A percentile compares a stretch with the other conserved stretches of the same genome.
These are phyloP conservation scores for Escarpia spicata DNA, from an alignment of 2,888 invertebrate species.

Conservation along the genomic window DNA sequence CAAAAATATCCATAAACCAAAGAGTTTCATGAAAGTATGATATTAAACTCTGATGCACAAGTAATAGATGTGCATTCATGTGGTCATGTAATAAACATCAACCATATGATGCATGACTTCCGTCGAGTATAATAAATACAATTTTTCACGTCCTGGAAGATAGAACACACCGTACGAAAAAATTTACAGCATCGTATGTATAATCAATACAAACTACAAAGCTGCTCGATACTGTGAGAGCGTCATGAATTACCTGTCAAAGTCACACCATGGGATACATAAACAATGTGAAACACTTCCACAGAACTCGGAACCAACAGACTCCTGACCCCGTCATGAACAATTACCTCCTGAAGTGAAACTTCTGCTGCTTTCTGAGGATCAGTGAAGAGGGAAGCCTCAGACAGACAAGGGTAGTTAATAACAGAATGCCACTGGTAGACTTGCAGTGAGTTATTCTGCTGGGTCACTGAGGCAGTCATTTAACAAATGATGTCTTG, in stretches of 20 bases:
- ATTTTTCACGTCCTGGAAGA: neutral
- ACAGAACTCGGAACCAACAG: neutral
- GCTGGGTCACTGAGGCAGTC: neutral
- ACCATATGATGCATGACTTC: neutral
- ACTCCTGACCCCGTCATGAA: neutral
- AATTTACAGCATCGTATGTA: neutral
- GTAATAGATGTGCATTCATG: neutral
- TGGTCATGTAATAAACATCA: neutral
- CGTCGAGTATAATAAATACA: neutral
- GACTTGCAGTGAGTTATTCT: neutral
- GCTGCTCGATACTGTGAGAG: neutral
- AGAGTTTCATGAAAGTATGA: neutral
- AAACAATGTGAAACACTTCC: neutral
- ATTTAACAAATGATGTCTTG: neutral
- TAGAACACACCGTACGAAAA: neutral
- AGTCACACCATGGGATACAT: neutral
- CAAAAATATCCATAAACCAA: too few relatives aligned
- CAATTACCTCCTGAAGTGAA: slow-evolving; percentile 1
- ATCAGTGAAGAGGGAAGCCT: neutral
- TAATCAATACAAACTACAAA: neutral
- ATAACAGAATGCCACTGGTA: neutral
- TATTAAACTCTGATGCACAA: neutral
- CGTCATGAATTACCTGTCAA: neutral
- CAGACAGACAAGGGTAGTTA: neutral
- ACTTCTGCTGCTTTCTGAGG: neutral